Evolutionary conservation across 2,888 invertebrate genomes (phyloP).

Genomic region (Leistus spinibarbis): DNA sequence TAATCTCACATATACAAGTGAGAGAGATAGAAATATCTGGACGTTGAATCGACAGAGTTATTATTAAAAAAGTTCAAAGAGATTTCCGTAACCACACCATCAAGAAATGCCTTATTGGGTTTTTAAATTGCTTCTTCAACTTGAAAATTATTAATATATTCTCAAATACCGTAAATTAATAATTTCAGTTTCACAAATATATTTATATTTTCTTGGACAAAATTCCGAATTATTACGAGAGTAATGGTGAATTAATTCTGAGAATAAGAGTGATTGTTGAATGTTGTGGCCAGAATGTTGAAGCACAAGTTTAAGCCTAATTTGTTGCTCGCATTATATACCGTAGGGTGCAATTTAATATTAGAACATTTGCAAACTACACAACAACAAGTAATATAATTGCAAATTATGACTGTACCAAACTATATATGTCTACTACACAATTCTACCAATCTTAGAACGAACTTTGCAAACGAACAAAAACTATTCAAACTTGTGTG

Average conservation of each 20-base stretch:
- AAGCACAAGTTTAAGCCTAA: no score
- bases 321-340: no score
- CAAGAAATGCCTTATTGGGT: not conserved
- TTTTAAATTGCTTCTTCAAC: not conserved
- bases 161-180: not conserved
- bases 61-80: constrained; percentile 10
- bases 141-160: not conserved
- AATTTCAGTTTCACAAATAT: no score
- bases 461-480: not conserved
- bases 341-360: not conserved
- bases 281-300: no score
- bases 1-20: no score
- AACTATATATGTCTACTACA: no score
- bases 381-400: not conserved
- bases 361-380: not conserved
- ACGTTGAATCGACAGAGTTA: not conserved
- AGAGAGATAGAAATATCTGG: no score
- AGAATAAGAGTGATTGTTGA: no score
- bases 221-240: no score
- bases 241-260: no score
- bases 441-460: not conserved
- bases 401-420: not conserved
- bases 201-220: no score
- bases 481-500: not conserved
- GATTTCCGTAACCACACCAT: not conserved